These are phyloP conservation scores for Cylloceria caligata DNA, from an alignment of 2,888 invertebrate species.

Conservation along the genomic window DNA sequence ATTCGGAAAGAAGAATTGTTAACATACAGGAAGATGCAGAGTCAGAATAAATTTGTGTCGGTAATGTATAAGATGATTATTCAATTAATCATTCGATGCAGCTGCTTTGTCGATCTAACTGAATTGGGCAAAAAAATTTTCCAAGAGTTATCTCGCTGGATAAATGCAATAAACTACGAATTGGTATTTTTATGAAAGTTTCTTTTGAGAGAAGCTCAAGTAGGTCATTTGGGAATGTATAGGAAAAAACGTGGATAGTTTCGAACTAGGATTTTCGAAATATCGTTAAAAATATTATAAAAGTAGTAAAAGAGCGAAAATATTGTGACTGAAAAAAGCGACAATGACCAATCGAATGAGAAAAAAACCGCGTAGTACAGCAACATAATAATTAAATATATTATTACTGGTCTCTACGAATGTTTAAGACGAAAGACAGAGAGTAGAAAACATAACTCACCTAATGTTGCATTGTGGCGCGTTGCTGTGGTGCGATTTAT, in stretches of 20 bases:
- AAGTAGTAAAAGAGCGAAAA: not conserved
- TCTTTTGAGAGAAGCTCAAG: not conserved
- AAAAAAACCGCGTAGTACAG: not conserved
- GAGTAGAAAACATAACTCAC: constrained; percentile 54
- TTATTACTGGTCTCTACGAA: not conserved
- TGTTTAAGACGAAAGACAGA: not conserved
- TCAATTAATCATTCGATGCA: not conserved
- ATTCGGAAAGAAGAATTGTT: not conserved
- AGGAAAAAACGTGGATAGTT: not conserved
- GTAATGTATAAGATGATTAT: not conserved
- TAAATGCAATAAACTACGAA: not conserved
- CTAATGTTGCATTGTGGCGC: constrained; percentile 61
- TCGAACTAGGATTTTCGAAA: not conserved
- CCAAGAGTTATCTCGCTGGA: not conserved
- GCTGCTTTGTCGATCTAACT: not conserved
- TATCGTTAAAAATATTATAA: not conserved
- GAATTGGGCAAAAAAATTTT: not conserved
- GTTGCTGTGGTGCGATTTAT: constrained; percentile 45
- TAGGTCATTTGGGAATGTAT: constrained; percentile 39
- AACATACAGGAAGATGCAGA: not conserved
- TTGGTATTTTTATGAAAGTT: not conserved
- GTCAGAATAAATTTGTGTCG: not conserved
- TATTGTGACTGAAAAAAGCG: not conserved
- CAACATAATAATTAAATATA: not conserved
- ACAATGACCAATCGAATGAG: not conserved